Conservation (phyloP, 2,113 vertebrate species). For the Chinchilla lanigera region DNA sequence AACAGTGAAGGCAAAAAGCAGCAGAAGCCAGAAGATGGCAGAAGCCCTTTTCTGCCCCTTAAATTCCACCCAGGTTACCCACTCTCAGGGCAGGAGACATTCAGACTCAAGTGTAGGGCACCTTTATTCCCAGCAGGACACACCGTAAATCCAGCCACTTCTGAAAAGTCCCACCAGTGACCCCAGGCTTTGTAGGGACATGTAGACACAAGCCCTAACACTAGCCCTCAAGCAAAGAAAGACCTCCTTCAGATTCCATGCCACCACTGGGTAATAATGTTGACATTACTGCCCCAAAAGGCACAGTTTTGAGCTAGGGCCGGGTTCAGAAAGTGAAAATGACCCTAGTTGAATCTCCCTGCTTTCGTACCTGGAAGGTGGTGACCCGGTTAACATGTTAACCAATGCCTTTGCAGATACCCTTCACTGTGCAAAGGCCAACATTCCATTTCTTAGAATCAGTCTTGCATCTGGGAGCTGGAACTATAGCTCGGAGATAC, state of each 20-base stretch:
- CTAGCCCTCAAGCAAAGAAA: background rate
- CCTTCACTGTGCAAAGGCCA: background rate
- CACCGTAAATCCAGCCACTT: background rate
- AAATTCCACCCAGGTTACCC: background rate
- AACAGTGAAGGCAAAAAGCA: background rate
- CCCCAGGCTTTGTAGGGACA: background rate
- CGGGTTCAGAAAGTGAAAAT: background rate
- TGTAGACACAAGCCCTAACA: background rate
- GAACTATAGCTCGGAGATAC: background rate
- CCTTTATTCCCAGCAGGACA: background rate
- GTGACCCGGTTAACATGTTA: background rate
- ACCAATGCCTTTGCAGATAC: background rate
- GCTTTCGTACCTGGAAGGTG: background rate
- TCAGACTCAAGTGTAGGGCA: background rate
- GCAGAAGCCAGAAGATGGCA: background rate
- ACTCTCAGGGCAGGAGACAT: background rate
- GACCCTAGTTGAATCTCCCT: background rate
- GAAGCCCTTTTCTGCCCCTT: background rate
- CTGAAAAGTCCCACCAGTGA: background rate
- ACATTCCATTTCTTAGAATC: background rate
- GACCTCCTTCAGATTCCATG: background rate
- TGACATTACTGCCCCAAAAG: background rate
- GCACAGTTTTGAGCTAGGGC: background rate
- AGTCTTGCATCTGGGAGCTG: background rate
- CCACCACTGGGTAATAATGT: background rate